Percentiles rank a stretch among this genome's conserved stretches.
Conservation (phyloP, 2,113 vertebrate species). For the Daboia siamensis region DNA sequence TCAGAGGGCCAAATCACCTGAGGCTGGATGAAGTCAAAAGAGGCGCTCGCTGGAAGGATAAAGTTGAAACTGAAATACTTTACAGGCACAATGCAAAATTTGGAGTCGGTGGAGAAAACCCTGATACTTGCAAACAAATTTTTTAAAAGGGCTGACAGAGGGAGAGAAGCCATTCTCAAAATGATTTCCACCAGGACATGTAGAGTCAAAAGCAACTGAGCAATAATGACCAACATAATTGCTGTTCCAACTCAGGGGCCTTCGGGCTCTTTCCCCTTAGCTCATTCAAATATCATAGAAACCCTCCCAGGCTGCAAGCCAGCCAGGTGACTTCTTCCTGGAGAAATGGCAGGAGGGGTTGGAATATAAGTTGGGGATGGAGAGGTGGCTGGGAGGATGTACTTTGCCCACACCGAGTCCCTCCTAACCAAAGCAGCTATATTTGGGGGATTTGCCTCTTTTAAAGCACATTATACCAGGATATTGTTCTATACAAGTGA, state of each 20-base stretch:
- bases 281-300: neutral
- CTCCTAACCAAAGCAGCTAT: neutral
- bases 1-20: too few relatives aligned
- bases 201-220: neutral
- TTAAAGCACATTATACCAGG: neutral
- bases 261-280: neutral
- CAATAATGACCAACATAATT: neutral
- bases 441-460: neutral
- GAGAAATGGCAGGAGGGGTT: neutral
- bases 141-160: neutral
- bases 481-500: neutral
- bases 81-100: neutral
- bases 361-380: neutral
- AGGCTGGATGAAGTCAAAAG: too few relatives aligned
- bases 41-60: too few relatives aligned
- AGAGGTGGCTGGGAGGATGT: neutral
- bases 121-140: neutral
- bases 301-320: neutral
- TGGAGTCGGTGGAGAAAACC: neutral
- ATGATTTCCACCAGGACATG: neutral
- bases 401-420: neutral
- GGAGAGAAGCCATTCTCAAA: neutral
- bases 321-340: neutral
- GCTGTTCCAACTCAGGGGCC: neutral
- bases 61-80: neutral